Percentiles rank a stretch among this genome's conserved stretches.
Conservation (phyloP, 2,888 invertebrate species). For the Eilema griseolum region DNA sequence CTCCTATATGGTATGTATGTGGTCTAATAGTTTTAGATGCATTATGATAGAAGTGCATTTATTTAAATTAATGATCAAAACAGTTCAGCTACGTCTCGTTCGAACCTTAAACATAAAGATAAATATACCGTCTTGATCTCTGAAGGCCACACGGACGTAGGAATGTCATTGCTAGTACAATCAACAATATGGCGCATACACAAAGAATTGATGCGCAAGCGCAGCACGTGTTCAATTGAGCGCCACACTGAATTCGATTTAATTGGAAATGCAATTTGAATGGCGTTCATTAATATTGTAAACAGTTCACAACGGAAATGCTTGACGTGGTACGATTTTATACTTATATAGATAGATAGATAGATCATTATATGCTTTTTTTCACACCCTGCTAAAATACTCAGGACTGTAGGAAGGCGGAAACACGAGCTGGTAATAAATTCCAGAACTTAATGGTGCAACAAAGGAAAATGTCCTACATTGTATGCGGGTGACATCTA, state of each 20-base stretch:
- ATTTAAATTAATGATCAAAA: slow-evolving; percentile 37
- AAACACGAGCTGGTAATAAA: no score
- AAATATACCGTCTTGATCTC: slow-evolving; percentile 23
- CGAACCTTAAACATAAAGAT: not conserved
- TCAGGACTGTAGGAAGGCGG: no score
- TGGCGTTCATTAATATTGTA: slow-evolving; percentile 49
- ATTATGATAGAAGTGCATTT: slow-evolving; percentile 22
- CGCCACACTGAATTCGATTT: slow-evolving; percentile 42
- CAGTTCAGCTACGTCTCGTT: slow-evolving; percentile 27
- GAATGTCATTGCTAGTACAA: slow-evolving; percentile 31
- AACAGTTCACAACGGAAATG: slow-evolving; percentile 48
- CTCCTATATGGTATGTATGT: slow-evolving; percentile 25
- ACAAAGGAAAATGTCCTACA: no score
- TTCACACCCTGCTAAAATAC: no score
- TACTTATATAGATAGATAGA: no score
- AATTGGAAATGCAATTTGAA: slow-evolving; percentile 46
- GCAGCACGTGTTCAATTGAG: slow-evolving; percentile 46
- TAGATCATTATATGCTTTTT: no score
- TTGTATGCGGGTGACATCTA: no score
- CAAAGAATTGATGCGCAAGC: slow-evolving; percentile 41
- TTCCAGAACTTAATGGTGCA: no score
- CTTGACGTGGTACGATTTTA: slow-evolving; percentile 43
- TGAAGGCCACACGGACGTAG: slow-evolving; percentile 21
- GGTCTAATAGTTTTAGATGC: slow-evolving; percentile 33
- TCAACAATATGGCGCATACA: slow-evolving; percentile 34